Percentiles rank a stretch among this genome's conserved stretches.
Conservation (phyloP, 2,797 vertebrate genomes). For the Muraenolepis orangiensis region DNA sequence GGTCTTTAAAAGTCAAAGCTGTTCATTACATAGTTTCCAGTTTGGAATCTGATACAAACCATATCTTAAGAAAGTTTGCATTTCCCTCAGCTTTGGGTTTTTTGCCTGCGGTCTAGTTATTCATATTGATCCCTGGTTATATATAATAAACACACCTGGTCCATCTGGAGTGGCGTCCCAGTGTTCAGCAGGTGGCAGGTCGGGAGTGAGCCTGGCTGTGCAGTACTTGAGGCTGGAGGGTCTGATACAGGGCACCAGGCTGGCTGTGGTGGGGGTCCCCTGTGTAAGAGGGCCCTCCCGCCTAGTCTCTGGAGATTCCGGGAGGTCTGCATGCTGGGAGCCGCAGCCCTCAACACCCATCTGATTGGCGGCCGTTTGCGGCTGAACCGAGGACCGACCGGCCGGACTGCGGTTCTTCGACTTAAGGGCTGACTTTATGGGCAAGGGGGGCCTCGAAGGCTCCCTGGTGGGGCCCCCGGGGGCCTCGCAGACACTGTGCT, state of each 20-base stretch:
- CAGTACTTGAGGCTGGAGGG: conserved; percentile 72
- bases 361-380: conserved; percentile 52
- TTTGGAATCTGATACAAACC: neutral
- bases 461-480: conserved; percentile 49
- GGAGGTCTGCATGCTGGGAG: conserved; percentile 33
- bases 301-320: conserved; percentile 57
- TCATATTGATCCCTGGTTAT: neutral
- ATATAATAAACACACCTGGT: conserved; percentile 54
- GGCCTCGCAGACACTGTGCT: conserved; percentile 44
- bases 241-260: conserved; percentile 56
- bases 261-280: conserved; percentile 62
- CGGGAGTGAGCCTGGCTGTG: conserved; percentile 52
- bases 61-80: neutral
- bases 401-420: conserved; percentile 61
- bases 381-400: conserved; percentile 63
- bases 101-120: no score
- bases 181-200: conserved; percentile 58
- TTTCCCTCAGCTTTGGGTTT: neutral
- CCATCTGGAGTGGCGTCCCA: conserved; percentile 66
- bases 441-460: conserved; percentile 48
- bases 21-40: neutral
- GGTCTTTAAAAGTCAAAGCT: neutral
- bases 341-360: conserved; percentile 49
- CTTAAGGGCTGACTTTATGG: conserved; percentile 78
- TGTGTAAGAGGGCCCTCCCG: conserved; percentile 55